Base-by-base conservation (phyloP, 2,797 vertebrate genomes). In the Dipus sagitta region DNA sequence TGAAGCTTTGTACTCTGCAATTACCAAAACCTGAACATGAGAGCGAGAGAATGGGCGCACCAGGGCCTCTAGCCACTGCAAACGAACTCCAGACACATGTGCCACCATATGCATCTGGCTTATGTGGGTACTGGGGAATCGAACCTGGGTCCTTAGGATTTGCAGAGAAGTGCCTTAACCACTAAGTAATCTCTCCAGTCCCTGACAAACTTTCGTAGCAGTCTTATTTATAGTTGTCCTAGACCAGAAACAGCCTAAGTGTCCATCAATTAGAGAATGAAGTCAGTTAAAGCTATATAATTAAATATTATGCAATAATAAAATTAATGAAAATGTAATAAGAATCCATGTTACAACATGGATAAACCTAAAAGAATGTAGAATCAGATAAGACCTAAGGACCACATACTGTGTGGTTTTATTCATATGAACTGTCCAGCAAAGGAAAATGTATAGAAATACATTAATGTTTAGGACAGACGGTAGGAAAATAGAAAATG, bases 1-100 rank as follows among this genome's bases (percentile, higher is more conserved):
- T 34, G 34, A 91, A 83, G 13, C 60, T 47, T 64, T 17, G 20
- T 74, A 76, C 13, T 52, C 58, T 82, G 87, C 86, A 30, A 24
- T 92, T 92, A 88, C 83, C 42, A 90, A 88, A 86, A 58, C 52
- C 76, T 86, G 58, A 71, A 81, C 38, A 86, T 47, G 9, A 47
- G 47, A 47, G 47, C 8, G 9, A 47, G 47, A 47, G 47, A 47
- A 47, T 47, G 47, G 47, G 47, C 9, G 11, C 47, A 47, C 47
- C 8, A 47, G 47, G 47, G 47, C 47, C 47, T 47, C 47, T 47
- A 47, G 47, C 47, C 47, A 47, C 47, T 47, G 47, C 47, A 47
- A 47, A 10, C 47, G 47, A 47, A 47, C 47, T 47, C 47, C 47
- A 47, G 47, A 47, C 47, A 47, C 47, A 47, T 47, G 47, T 47